A percentile compares a stretch with the other conserved stretches of the same genome.
These are phyloP conservation scores for Podarcis cretensis DNA, from an alignment of 2,113 vertebrate genomes.

Conservation along the genomic window DNA sequence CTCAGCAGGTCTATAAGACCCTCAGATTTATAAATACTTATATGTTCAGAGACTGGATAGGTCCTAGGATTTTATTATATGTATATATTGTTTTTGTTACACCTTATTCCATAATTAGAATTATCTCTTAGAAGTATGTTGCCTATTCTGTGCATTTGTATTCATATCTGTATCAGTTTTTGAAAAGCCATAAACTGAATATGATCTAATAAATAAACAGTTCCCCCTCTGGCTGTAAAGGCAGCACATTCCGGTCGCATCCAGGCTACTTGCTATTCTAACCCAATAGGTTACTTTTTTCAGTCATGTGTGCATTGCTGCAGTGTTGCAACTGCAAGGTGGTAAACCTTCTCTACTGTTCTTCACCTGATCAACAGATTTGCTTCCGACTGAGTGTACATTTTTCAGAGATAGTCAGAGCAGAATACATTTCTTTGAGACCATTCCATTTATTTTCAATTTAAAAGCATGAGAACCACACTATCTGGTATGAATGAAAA, in stretches of 20 bases:
- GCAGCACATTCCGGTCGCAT: conserved; percentile 15
- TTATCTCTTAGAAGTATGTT: conserved; percentile 2
- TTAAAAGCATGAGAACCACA: neutral
- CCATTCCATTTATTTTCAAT: neutral
- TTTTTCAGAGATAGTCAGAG: neutral
- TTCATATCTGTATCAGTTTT: neutral
- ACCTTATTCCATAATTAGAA: neutral
- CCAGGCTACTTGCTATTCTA: neutral
- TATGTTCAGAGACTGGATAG: conserved; percentile 32
- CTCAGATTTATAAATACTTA: conserved; percentile 26
- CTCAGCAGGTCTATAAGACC: neutral
- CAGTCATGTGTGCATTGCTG: neutral
- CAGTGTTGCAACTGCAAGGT: neutral
- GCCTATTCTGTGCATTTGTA: neutral
- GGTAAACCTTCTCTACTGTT: neutral
- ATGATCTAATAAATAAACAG: conserved; percentile 24
- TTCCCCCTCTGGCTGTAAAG: neutral
- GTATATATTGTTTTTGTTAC: conserved; percentile 24
- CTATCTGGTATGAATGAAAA: neutral
- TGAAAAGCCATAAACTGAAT: neutral
- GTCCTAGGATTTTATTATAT: conserved; percentile 25
- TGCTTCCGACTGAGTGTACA: neutral
- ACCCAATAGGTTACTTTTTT: conserved; percentile 11
- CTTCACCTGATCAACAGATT: neutral
- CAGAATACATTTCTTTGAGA: conserved; percentile 6